Evolutionary conservation across 2,888 invertebrate species (phyloP).

Genomic region (Hymenopus coronatus): DNA sequence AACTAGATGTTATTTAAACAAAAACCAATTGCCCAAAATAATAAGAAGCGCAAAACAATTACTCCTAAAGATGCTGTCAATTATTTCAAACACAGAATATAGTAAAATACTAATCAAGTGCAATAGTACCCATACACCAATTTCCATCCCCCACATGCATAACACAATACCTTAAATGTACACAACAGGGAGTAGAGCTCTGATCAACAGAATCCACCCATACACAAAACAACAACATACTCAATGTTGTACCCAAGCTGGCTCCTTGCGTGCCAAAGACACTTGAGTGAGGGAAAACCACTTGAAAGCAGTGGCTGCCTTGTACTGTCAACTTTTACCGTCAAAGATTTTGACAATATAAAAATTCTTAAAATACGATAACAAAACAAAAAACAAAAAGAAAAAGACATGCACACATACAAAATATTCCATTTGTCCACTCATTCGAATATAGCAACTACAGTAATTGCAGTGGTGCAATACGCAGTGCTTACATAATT

Average conservation of each 20-base stretch:
- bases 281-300: slow-evolving; percentile 17
- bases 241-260: neutral
- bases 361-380: slow-evolving; percentile 28
- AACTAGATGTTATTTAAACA: slow-evolving; percentile 32
- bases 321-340: slow-evolving; percentile 22
- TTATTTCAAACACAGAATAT: slow-evolving; percentile 29
- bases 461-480: slow-evolving; percentile 20
- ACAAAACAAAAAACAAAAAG: slow-evolving; percentile 21
- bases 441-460: slow-evolving; percentile 6
- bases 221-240: slow-evolving; percentile 21
- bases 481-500: slow-evolving; percentile 16
- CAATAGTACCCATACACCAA: slow-evolving; percentile 33
- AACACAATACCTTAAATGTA: slow-evolving; percentile 29
- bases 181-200: slow-evolving; percentile 12
- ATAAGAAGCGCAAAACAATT: slow-evolving; percentile 31
- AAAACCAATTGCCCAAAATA: slow-evolving; percentile 33
- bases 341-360: slow-evolving; percentile 25
- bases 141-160: slow-evolving; percentile 33
- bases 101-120: slow-evolving; percentile 30
- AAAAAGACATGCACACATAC: neutral
- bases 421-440: neutral
- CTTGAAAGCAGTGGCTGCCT: neutral
- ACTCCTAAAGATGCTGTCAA: slow-evolving; percentile 25
- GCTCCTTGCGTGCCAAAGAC: slow-evolving; percentile 14
- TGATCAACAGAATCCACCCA: slow-evolving; percentile 30